phyloP scores from a whole-genome alignment of 1,140 invertebrate genomes.

The Dendrolimus kikuchii region DNA sequence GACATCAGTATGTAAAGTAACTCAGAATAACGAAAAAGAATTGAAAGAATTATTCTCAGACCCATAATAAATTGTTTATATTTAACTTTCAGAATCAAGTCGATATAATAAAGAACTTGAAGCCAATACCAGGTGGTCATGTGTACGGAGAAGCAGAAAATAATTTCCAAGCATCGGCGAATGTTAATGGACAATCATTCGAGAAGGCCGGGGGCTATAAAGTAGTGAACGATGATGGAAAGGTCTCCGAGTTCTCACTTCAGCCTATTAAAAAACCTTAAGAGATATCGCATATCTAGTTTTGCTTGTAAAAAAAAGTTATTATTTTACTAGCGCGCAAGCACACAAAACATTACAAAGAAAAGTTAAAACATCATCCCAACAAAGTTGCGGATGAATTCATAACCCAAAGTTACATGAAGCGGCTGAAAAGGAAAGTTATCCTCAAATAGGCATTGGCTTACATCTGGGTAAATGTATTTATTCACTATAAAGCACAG shows the following conservation, averaged over 20 bases:
- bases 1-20: no score
- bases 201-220: slow-evolving; percentile 29
- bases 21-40: no score
- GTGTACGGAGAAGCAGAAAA: slow-evolving; percentile 37
- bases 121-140: slow-evolving; percentile 27
- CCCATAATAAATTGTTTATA: no score
- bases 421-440: no score
- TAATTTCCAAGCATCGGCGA: slow-evolving; percentile 25
- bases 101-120: slow-evolving; percentile 24
- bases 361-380: no score
- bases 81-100: background rate
- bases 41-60: no score
- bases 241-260: slow-evolving; percentile 26
- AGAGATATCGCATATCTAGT: background rate
- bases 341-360: no score
- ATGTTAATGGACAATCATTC: slow-evolving; percentile 29
- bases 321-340: background rate
- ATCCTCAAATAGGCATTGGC: no score
- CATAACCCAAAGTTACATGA: no score
- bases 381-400: no score
- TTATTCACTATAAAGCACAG: no score
- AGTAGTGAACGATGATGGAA: slow-evolving; percentile 37
- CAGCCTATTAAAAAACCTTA: slow-evolving; percentile 9
- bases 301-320: background rate
- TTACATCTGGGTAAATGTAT: no score